Conservation (phyloP, 2,888 invertebrate genomes). For the Spisula subtruncata region DNA sequence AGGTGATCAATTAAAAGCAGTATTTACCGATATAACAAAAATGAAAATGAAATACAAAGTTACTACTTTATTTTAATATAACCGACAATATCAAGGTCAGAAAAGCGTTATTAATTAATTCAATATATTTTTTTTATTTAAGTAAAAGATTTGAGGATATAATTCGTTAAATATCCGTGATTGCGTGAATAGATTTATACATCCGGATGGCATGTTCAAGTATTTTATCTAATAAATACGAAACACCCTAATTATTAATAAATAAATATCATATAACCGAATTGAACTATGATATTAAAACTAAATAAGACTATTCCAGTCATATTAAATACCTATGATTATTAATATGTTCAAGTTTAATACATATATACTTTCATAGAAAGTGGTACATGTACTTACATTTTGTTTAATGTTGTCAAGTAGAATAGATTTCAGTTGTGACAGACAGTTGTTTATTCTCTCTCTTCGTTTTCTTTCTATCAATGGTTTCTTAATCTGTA, state of each 20-base stretch:
- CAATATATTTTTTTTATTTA: neutral
- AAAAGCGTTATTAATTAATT: too few species aligned
- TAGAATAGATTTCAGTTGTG: constrained; percentile 64
- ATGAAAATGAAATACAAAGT: neutral
- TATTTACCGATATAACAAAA: too few species aligned
- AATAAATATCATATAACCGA: too few species aligned
- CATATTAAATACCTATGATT: too few species aligned
- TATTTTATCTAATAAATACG: neutral
- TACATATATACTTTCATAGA: too few species aligned
- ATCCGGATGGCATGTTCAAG: neutral
- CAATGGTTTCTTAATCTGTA: constrained; percentile 72
- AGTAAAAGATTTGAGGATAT: neutral
- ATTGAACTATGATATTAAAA: too few species aligned
- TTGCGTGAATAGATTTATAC: neutral
- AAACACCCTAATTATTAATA: too few species aligned
- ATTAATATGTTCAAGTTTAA: neutral
- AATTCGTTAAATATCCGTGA: neutral
- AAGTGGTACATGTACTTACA: constrained; percentile 56
- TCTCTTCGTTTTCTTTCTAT: constrained; percentile 72
- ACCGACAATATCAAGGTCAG: too few species aligned
- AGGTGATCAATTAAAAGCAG: too few species aligned
- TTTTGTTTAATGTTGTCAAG: constrained; percentile 71
- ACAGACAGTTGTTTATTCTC: constrained; percentile 68
- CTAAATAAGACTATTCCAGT: too few species aligned
- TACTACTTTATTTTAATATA: neutral